Base-by-base conservation (phyloP, 1,140 invertebrate genomes). In the Zaprionus africanus region DNA sequence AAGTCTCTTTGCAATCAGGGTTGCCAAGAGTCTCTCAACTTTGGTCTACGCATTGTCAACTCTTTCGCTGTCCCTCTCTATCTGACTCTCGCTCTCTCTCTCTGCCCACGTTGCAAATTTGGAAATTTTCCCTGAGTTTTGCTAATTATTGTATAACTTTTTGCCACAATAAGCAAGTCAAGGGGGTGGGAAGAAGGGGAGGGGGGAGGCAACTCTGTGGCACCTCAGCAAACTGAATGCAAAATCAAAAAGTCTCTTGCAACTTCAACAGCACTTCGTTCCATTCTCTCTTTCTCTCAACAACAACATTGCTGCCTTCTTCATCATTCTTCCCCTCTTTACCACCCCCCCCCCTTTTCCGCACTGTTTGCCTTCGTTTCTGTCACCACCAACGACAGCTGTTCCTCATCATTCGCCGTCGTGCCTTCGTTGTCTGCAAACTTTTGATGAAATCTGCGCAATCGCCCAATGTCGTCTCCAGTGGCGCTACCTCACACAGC, bases 91-190 rank as follows among this genome's bases (percentile, higher is more conserved):
- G 9, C 43, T 49, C 19, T 4, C 41, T 2, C 24, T 31, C 36
- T 0, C 41, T 43, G n/a, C 5, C 41, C n/a, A 36, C 15, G 9
- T 58, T 36, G n/a, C 24, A 56, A 34, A 41, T 65, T 54, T 58
- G 31, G 22, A 46, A 65, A 66, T 66, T 57, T 71, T 19, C 38
- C 43, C 61, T 59, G 60, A 66, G 54, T 58, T 77, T 68, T 62
- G 57, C 74, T 82, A 77, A 82, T 81, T 81, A 80, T 73, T 68
- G 67, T 41, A 22, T 34, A 76, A 81, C 46, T 84, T 85, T 81
- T 65, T 54, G 69, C 34, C 75, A 67, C 66, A 78, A 75, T 22
- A 54, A 31, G 46, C 9, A 69, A 51, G 7, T 19, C n/a, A n/a
- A 41, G n/a, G 4, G 4, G 46, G 4, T 7, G 1, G 0, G 41